Conservation (phyloP, 2,888 invertebrate genomes). For the Euclidia mi region DNA sequence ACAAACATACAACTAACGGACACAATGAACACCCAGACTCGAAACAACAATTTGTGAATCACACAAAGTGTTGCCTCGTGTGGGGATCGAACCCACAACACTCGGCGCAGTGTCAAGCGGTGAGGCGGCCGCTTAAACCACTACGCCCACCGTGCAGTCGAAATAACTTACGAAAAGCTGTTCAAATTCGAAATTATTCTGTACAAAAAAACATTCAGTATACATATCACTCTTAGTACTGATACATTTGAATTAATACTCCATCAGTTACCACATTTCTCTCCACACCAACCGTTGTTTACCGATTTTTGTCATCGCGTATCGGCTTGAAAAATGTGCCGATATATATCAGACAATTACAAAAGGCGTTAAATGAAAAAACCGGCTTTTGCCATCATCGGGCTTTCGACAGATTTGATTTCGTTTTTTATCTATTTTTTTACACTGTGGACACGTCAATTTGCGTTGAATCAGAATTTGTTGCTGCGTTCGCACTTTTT, state of each 20-base stretch:
- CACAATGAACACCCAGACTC: no score
- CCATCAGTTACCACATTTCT: conserved; percentile 45
- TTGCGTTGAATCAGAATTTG: conserved; percentile 48
- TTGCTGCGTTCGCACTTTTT: conserved; percentile 23
- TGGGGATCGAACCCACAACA: no score
- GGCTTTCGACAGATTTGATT: conserved; percentile 62
- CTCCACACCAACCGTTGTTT: conserved; percentile 25
- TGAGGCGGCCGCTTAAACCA: no score
- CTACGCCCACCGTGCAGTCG: no score
- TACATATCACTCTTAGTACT: no score
- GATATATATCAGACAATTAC: conserved; percentile 83
- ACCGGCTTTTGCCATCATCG: conserved; percentile 58
- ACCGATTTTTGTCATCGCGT: conserved; percentile 50
- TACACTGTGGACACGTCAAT: conserved; percentile 44
- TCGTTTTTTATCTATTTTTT: conserved; percentile 35
- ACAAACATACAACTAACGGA: no score
- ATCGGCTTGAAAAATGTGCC: conserved; percentile 74
- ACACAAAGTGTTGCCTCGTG: no score
- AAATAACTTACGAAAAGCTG: no score
- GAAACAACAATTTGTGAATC: no score
- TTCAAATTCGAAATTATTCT: no score
- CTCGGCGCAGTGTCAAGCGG: no score
- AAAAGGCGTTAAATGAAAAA: conserved; percentile 67
- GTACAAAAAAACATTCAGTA: no score
- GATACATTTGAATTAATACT: neutral